Evolutionary conservation across 2,797 vertebrate species (phyloP).

Genomic region (Poeciliopsis turneri): DNA sequence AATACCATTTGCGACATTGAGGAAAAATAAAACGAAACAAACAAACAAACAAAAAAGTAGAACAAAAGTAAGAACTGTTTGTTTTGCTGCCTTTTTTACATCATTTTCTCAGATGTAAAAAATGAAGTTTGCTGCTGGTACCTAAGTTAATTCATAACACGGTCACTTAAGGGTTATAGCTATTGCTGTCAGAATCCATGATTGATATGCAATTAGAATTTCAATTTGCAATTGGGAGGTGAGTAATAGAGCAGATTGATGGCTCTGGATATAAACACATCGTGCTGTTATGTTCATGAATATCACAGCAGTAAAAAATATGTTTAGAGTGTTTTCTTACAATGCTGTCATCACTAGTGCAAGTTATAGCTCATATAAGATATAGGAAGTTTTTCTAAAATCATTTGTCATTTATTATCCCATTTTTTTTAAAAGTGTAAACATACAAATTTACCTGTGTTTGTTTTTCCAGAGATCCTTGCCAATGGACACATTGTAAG

Average conservation of each 20-base stretch:
- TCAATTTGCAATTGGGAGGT: conserved; percentile 4
- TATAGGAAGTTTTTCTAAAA: background rate
- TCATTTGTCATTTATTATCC: background rate
- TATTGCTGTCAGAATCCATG: conserved; percentile 3
- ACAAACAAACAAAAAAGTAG: background rate
- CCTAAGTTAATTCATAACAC: background rate
- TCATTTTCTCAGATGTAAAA: background rate
- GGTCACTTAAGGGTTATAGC: too few relatives aligned
- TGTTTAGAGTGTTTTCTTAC: background rate
- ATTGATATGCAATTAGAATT: conserved; percentile 13
- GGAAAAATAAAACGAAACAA: background rate
- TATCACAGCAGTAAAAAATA: background rate
- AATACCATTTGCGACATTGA: background rate
- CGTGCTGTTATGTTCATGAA: background rate
- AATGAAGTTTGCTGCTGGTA: background rate
- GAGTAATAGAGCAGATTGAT: conserved; percentile 4
- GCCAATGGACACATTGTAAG: background rate
- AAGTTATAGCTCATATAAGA: background rate
- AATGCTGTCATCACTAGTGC: background rate
- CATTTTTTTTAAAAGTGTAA: background rate
- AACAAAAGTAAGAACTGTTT: background rate
- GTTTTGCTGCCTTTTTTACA: background rate
- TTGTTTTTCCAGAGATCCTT: background rate
- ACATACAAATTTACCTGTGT: background rate
- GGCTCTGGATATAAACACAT: background rate